Conservation (phyloP, 2,888 invertebrate genomes). For the Eupithecia inturbata region DNA sequence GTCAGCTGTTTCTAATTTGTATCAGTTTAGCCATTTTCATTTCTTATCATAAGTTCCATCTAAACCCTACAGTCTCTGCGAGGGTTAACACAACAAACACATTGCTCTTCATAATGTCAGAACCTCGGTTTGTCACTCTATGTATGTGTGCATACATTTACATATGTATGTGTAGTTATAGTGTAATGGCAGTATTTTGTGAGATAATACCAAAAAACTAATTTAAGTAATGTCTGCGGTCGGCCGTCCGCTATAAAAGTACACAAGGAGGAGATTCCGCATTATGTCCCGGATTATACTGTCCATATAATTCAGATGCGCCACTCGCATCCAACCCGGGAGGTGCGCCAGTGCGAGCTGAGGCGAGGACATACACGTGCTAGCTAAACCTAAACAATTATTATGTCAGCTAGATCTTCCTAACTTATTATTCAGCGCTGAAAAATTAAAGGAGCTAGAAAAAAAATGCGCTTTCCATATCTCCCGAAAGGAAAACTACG, state of each 20-base stretch:
- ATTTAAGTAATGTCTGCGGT: slow-evolving; percentile 19
- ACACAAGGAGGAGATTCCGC: slow-evolving; percentile 5
- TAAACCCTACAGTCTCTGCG: neutral
- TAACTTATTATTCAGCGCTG: too few relatives aligned
- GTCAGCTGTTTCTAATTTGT: neutral
- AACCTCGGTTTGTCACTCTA: neutral
- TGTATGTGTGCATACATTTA: neutral
- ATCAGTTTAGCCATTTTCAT: neutral
- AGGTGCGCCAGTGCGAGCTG: too few relatives aligned
- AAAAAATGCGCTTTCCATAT: neutral
- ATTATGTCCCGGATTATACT: slow-evolving; percentile 25
- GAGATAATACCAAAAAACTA: slow-evolving; percentile 13
- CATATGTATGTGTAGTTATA: neutral
- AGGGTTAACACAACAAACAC: neutral
- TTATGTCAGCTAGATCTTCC: too few relatives aligned
- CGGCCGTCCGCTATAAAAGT: slow-evolving; percentile 6
- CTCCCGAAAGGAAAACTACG: neutral
- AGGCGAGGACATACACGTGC: too few relatives aligned
- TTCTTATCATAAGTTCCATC: neutral
- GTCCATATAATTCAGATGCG: slow-evolving; percentile 9
- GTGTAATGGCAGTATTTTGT: slow-evolving; percentile 1
- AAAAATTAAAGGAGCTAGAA: neutral
- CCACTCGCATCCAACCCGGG: too few relatives aligned
- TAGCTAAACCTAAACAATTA: too few relatives aligned
- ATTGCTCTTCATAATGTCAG: neutral